Evolutionary conservation across 2,888 invertebrate species (phyloP).

Genomic region (Pristionchus entomophagus): DNA sequence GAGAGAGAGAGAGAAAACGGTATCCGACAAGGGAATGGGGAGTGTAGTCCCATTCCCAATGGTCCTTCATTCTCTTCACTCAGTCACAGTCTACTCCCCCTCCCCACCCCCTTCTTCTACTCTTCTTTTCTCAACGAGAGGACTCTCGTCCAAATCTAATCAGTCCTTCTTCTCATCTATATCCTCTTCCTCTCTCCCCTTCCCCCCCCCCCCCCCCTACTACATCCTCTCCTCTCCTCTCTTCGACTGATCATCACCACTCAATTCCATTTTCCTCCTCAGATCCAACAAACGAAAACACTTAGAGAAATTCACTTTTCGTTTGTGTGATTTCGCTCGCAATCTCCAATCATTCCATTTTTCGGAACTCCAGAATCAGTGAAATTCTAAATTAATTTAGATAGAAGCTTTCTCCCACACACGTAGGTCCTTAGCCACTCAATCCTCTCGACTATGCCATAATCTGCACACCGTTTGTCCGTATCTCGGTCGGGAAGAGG

Average conservation of each 20-base stretch:
- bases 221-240: no score
- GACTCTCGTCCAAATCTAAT: slow-evolving; percentile 25
- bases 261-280: not conserved
- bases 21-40: not conserved
- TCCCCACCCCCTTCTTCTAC: not conserved
- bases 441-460: no score
- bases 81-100: not conserved
- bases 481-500: no score
- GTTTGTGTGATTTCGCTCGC: not conserved
- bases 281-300: not conserved
- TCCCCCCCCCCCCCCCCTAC: no score
- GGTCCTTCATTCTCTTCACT: not conserved
- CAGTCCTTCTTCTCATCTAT: slow-evolving; percentile 13
- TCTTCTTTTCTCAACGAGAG: slow-evolving; percentile 5
- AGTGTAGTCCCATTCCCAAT: not conserved
- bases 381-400: not conserved
- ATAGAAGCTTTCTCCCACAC: not conserved
- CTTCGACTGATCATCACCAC: not conserved
- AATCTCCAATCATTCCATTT: no score
- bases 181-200: not conserved
- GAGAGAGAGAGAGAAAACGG: not conserved
- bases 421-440: no score
- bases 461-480: no score
- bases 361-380: not conserved
- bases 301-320: not conserved